A percentile compares a stretch with the other conserved stretches of the same genome.
These are phyloP conservation scores for Melanotaenia pygmaea DNA, from an alignment of 2,797 vertebrate species.

Conservation along the genomic window DNA sequence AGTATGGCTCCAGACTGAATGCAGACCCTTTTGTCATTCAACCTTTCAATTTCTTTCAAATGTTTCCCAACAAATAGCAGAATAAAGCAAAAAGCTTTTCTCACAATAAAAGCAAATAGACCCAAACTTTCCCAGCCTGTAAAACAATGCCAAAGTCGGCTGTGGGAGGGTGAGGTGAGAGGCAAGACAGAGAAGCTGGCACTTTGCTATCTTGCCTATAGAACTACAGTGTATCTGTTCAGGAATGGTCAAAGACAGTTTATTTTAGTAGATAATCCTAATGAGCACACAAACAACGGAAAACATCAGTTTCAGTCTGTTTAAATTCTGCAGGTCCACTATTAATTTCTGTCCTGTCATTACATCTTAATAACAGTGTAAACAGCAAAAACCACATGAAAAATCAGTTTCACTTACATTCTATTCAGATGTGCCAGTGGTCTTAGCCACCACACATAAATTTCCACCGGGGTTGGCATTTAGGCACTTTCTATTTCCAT, in stretches of 20 bases:
- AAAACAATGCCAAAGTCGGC: constrained; percentile 80
- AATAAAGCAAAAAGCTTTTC: constrained; percentile 81
- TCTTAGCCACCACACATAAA: constrained; percentile 93
- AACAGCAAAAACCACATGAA: constrained; percentile 68
- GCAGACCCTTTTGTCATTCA: constrained; percentile 78
- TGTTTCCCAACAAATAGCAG: constrained; percentile 86
- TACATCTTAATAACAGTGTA: constrained; percentile 60
- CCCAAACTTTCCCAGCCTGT: constrained; percentile 83
- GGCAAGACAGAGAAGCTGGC: constrained; percentile 68
- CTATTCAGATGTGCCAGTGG: constrained; percentile 91
- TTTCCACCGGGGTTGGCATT: constrained; percentile 94
- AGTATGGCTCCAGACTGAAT: constrained; percentile 73
- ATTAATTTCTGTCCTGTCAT: constrained; percentile 25
- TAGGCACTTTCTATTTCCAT: constrained; percentile 95
- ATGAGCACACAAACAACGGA: constrained; percentile 19
- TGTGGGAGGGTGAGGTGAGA: constrained; percentile 69
- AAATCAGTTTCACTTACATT: constrained; percentile 88
- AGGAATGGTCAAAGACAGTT: constrained; percentile 51
- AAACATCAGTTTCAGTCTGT: constrained; percentile 14
- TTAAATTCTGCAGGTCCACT: constrained; percentile 12
- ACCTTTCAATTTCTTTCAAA: constrained; percentile 83
- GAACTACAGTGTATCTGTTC: constrained; percentile 75
- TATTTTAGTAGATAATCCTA: constrained; percentile 20
- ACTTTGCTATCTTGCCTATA: constrained; percentile 80
- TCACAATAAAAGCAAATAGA: constrained; percentile 83